A percentile compares a stretch with the other conserved stretches of the same genome.
These are phyloP conservation scores for Pteronotus mesoamericanus DNA, from an alignment of 2,797 vertebrate genomes.

Conservation along the genomic window DNA sequence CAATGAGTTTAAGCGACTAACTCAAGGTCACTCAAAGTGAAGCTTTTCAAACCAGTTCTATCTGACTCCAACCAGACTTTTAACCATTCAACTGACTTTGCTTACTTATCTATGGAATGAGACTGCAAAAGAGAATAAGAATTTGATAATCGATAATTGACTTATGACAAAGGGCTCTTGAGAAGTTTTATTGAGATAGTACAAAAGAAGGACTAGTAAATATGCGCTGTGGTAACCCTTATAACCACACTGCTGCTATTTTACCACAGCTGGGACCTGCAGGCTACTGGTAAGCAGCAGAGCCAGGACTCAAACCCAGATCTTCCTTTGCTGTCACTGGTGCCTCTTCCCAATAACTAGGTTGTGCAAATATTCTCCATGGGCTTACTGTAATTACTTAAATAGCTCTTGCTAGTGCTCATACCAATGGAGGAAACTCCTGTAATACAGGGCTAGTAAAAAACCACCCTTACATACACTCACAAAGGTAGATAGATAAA, in stretches of 20 bases:
- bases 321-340: background rate
- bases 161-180: background rate
- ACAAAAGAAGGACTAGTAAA: background rate
- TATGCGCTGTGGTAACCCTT: background rate
- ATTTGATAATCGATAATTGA: background rate
- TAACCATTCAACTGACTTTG: background rate
- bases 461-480: background rate
- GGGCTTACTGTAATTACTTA: background rate
- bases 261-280: background rate
- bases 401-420: background rate
- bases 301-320: background rate
- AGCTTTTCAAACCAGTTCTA: constrained; percentile 30
- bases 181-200: background rate
- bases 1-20: background rate
- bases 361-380: too few species aligned
- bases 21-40: background rate
- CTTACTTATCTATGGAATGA: constrained; percentile 12
- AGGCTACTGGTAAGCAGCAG: background rate
- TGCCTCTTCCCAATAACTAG: background rate
- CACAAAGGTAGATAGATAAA: background rate
- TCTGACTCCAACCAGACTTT: background rate
- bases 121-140: background rate
- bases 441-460: background rate
- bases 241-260: background rate
- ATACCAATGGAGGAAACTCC: background rate